These are phyloP conservation scores for Antennarius maculatus DNA, from an alignment of 2,797 vertebrate genomes.

Conservation along the genomic window DNA sequence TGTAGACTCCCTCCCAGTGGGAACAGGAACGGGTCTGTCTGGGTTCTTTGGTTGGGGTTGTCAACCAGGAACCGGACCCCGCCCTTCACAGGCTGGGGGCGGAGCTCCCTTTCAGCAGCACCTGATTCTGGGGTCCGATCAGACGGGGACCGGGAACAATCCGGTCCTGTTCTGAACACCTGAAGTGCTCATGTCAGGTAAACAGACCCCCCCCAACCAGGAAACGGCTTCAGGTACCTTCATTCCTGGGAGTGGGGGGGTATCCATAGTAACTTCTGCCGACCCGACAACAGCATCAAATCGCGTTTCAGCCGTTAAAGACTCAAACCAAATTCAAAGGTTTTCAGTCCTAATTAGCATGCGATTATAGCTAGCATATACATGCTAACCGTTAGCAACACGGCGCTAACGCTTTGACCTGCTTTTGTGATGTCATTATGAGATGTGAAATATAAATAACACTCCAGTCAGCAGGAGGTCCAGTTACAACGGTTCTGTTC, in stretches of 20 bases:
- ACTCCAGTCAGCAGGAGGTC: too few relatives aligned
- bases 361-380: too few relatives aligned
- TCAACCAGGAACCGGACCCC: conserved; percentile 27
- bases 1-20: conserved; percentile 4
- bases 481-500: too few relatives aligned
- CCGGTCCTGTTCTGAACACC: conserved; percentile 62
- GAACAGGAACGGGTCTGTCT: conserved; percentile 21
- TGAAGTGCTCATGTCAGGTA: not conserved
- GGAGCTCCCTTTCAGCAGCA: conserved; percentile 16
- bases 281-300: not conserved
- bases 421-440: too few relatives aligned
- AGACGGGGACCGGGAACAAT: conserved; percentile 34
- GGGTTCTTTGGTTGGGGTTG: conserved; percentile 27
- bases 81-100: not conserved
- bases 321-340: too few relatives aligned
- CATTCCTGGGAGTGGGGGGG: too few relatives aligned
- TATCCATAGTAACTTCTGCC: not conserved
- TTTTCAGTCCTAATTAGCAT: not conserved
- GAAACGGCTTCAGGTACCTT: too few relatives aligned
- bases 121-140: conserved; percentile 9
- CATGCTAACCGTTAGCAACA: too few relatives aligned
- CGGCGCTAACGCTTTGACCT: too few relatives aligned
- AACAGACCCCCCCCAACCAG: too few relatives aligned
- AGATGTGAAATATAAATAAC: too few relatives aligned
- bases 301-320: not conserved